Conservation (phyloP, 2,888 invertebrate genomes). For the Oxyteleia sp. region DNA sequence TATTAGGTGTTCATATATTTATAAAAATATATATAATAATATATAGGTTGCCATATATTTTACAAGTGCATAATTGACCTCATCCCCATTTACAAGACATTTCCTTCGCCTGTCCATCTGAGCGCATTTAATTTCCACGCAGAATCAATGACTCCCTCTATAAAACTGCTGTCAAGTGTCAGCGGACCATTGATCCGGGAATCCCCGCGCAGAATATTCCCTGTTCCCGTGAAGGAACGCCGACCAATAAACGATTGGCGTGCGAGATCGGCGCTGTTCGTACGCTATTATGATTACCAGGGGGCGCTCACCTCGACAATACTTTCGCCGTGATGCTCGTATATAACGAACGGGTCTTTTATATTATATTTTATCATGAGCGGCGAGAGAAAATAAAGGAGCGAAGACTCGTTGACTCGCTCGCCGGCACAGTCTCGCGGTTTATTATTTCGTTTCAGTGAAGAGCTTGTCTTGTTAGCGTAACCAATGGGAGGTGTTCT, state of each 20-base stretch:
- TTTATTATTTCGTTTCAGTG: conserved; percentile 86
- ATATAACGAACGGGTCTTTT: conserved; percentile 81
- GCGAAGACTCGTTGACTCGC: conserved; percentile 55
- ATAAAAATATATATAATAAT: too few relatives aligned
- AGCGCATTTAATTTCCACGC: too few relatives aligned
- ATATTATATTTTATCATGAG: conserved; percentile 82
- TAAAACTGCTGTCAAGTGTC: neutral
- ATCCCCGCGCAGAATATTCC: neutral
- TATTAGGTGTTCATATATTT: too few relatives aligned
- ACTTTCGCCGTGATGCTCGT: conserved; percentile 61
- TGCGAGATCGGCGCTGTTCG: conserved; percentile 7
- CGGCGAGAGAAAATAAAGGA: conserved; percentile 67
- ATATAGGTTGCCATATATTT: too few relatives aligned
- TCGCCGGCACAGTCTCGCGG: conserved; percentile 57
- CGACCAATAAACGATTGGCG: conserved; percentile 5
- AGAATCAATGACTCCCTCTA: too few relatives aligned
- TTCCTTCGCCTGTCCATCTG: too few relatives aligned
- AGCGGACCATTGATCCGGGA: neutral
- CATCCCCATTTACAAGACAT: too few relatives aligned
- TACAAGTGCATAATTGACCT: too few relatives aligned
- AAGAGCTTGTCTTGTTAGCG: conserved; percentile 85
- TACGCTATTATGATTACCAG: conserved; percentile 41
- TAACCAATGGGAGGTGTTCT: conserved; percentile 85
- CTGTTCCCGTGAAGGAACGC: neutral
- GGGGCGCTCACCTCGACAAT: conserved; percentile 65